phyloP scores from a whole-genome alignment of 1,140 invertebrate species.

The Drosophila willistoni region DNA sequence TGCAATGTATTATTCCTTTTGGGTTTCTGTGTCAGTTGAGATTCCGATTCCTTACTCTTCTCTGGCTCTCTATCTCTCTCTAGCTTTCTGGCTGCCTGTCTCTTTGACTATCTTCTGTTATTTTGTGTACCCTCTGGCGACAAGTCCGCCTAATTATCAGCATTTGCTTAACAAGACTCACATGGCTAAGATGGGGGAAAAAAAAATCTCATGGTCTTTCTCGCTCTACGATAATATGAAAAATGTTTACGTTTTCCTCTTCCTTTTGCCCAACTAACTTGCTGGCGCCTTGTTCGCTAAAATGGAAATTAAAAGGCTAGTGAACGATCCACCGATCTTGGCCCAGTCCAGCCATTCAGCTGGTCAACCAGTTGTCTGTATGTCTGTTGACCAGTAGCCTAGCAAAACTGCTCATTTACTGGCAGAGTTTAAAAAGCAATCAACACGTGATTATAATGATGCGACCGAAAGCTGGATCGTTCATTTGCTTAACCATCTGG shows the following conservation, averaged over 20 bases:
- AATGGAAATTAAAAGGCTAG: slow-evolving; percentile 54
- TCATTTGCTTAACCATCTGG: slow-evolving; percentile 47
- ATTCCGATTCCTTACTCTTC: background rate
- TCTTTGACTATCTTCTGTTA: background rate
- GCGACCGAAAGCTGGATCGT: slow-evolving; percentile 47
- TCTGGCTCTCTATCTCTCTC: background rate
- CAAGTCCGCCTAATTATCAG: slow-evolving; percentile 47
- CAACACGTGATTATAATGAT: slow-evolving; percentile 82
- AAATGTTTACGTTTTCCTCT: slow-evolving; percentile 45
- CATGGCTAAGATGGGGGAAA: slow-evolving; percentile 8
- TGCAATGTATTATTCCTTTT: slow-evolving; percentile 1
- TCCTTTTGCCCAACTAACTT: slow-evolving; percentile 12
- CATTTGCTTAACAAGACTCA: slow-evolving; percentile 56
- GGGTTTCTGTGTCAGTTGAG: slow-evolving; percentile 4
- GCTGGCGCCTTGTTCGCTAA: slow-evolving; percentile 39
- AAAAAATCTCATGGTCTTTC: slow-evolving; percentile 6
- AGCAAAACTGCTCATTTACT: slow-evolving; percentile 18
- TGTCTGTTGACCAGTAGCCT: background rate
- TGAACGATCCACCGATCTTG: slow-evolving; percentile 7
- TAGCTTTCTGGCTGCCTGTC: background rate
- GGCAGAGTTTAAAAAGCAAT: slow-evolving; percentile 78
- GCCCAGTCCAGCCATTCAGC: slow-evolving; percentile 8
- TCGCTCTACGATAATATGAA: slow-evolving; percentile 40
- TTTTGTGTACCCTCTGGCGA: background rate
- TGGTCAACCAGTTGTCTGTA: slow-evolving; percentile 5